These are phyloP conservation scores for Zenarchopterus dispar DNA, from an alignment of 2,797 vertebrate species.

Conservation along the genomic window DNA sequence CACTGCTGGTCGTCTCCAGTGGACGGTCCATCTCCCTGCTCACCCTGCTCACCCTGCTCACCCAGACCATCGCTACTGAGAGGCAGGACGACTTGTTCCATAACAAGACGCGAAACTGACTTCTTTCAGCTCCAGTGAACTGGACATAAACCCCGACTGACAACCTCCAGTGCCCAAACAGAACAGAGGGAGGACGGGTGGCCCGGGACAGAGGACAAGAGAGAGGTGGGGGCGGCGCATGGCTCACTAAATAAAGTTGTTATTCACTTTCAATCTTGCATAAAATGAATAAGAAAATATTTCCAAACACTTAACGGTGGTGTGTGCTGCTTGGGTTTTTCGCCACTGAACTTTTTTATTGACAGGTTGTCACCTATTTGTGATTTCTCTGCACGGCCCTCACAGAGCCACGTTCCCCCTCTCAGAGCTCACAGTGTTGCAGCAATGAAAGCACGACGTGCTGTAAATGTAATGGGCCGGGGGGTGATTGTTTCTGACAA, in stretches of 20 bases:
- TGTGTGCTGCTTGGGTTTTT: neutral
- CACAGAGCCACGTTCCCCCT: constrained; percentile 85
- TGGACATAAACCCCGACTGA: constrained; percentile 86
- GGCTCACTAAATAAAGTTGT: constrained; percentile 76
- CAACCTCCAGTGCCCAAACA: constrained; percentile 82
- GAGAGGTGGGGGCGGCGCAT: constrained; percentile 53
- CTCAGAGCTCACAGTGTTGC: constrained; percentile 91
- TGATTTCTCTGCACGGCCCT: constrained; percentile 85
- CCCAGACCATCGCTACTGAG: constrained; percentile 74
- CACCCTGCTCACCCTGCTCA: constrained; percentile 62
- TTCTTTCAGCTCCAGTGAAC: constrained; percentile 90
- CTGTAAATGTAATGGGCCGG: constrained; percentile 99
- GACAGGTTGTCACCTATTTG: constrained; percentile 87
- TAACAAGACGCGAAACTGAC: constrained; percentile 88
- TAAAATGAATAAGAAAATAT: constrained; percentile 5
- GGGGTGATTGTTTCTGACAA: constrained; percentile 99
- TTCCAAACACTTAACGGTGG: constrained; percentile 12
- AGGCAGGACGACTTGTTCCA: constrained; percentile 85
- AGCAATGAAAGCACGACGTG: constrained; percentile 98
- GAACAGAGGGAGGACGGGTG: constrained; percentile 77
- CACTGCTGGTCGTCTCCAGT: constrained; percentile 81
- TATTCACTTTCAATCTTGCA: constrained; percentile 67
- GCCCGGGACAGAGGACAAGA: constrained; percentile 63
- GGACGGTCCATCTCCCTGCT: constrained; percentile 71
- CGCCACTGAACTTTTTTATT: constrained; percentile 49